Evolutionary conservation across 2,113 vertebrate species (phyloP).

Genomic region (Gopherus flavomarginatus): DNA sequence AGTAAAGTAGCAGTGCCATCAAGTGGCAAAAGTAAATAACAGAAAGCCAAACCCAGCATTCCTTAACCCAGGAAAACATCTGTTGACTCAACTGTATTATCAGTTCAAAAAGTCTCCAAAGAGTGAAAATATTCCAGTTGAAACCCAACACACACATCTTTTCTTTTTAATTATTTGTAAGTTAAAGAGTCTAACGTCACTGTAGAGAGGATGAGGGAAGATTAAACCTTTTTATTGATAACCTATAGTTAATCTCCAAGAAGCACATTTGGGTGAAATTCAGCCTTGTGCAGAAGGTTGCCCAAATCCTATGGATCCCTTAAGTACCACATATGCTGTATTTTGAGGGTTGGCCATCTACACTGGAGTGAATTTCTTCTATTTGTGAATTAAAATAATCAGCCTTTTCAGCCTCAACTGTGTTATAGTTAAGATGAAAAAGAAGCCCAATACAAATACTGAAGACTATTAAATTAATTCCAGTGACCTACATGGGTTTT

Average conservation of each 20-base stretch:
- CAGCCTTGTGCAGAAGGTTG: not conserved
- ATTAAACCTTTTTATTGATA: not conserved
- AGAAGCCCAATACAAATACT: conserved; percentile 41
- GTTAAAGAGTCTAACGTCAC: not conserved
- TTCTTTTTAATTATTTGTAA: not conserved
- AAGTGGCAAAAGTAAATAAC: conserved; percentile 72
- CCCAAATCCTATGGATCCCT: not conserved
- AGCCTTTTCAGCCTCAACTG: conserved; percentile 7
- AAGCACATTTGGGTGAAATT: conserved; percentile 11
- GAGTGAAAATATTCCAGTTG: not conserved
- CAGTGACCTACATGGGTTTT: conserved; percentile 37
- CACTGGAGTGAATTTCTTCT: not conserved
- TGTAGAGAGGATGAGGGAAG: not conserved
- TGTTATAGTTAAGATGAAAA: not conserved
- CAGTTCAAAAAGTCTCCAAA: not conserved
- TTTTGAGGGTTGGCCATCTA: not conserved
- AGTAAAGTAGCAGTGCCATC: conserved; percentile 74
- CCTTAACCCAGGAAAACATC: not conserved
- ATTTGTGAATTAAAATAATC: conserved; percentile 47
- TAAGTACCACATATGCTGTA: not conserved
- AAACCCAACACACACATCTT: not conserved
- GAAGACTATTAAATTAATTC: conserved; percentile 41
- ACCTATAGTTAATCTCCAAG: not conserved
- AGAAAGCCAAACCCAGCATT: not conserved
- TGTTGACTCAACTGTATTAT: not conserved